Evolutionary conservation across 2,113 vertebrate species (phyloP), one percentile per base, ranked within the genome.

Genomic region (Protomyctophum bolini): DNA sequence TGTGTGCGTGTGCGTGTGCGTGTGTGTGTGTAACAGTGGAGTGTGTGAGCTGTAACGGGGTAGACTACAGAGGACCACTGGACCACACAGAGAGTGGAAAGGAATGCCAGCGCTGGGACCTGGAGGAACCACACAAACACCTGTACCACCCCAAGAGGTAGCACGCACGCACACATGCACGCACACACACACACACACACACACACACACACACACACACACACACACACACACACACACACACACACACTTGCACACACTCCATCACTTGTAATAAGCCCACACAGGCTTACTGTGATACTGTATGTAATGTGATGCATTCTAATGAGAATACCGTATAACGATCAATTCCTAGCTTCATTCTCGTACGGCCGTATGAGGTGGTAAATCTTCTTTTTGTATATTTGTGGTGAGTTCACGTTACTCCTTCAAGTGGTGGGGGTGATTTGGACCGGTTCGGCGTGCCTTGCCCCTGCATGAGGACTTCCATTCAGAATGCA

Each of bases 21-120:
- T 15, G 49, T 80, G 7, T 81, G 10, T 28, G 33, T 45, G 29
- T 76, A 29, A 57, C 75, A 99, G 98, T 96, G 89, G 96, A 98
- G 90, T 99, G 98, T 83, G 92, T 98, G 90, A 94, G 91, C 54
- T 99, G 97, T 86, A 98, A 97, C 77, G 98, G 98, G 15, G 98
- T 98, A 89, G 94, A 91, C 84, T 99, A 99, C 69, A 94, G 96
- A 88, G 98, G 98, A 64, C 96, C 96, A n/a, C 94, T 98, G 96
- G 98, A 99, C 94, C 96, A 95, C 84, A 98, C 97, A 0, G 95
- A 98, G 80, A 94, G 95, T 0, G 98, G 96, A 76, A 96, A 94
- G 77, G 95, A 95, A 87, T 99, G 97, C 77, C 98, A 99, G 84
- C 96, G 98, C 57, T 99, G 98, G 98, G 97, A 99, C 90, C 94